Evolutionary conservation across 2,113 vertebrate species (phyloP), one percentile per base, ranked within the genome.

Genomic region (Epinephelus lanceolatus): DNA sequence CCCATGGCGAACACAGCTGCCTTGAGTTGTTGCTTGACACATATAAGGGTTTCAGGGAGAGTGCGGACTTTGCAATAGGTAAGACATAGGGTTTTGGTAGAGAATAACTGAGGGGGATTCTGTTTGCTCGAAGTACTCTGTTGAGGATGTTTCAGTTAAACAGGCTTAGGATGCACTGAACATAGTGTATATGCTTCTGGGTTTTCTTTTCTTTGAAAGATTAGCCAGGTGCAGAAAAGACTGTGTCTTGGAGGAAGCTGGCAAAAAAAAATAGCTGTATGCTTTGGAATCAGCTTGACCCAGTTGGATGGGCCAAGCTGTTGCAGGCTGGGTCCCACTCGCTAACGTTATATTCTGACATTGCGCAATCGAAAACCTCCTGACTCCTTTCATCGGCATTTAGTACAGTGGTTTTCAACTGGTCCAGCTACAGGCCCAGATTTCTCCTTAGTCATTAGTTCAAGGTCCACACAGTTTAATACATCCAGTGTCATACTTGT

Each of bases 281-380:
- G 53, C 27, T 68, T 68, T 27, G 66, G 45, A 49, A 51, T 68
- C 66, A 30, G 45, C 23, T 72, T 45, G 37, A 72, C 70, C n/a
- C 25, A 33, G 17, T 7, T 21, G 18, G 47, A 51, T 1, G 18
- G 69, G 8, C n/a, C 53, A 18, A 57, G 21, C 23, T 71, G 53
- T 12, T 42, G 21, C 52, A 23, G n/a, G 33, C 30, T 18, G 2
- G 15, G 4, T 61, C 27, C 17, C 27, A 33, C 7, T 0, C 1
- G 25, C 14, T 11, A 21, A 61, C 21, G 2, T 30, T 51, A 5
- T 18, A 49, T 42, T 27, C 23, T 9, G 4, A 25, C 47, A 9
- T 19, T 57, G 23, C 27, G 1, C 10, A 9, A 70, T 37, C 6
- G 4, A 30, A 27, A 7, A 23, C 17, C 40, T 47, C 18, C 30